A percentile compares a stretch with the other conserved stretches of the same genome.
These are phyloP conservation scores for Boloria euphrosyne DNA, from an alignment of 2,888 invertebrate genomes.

Conservation along the genomic window DNA sequence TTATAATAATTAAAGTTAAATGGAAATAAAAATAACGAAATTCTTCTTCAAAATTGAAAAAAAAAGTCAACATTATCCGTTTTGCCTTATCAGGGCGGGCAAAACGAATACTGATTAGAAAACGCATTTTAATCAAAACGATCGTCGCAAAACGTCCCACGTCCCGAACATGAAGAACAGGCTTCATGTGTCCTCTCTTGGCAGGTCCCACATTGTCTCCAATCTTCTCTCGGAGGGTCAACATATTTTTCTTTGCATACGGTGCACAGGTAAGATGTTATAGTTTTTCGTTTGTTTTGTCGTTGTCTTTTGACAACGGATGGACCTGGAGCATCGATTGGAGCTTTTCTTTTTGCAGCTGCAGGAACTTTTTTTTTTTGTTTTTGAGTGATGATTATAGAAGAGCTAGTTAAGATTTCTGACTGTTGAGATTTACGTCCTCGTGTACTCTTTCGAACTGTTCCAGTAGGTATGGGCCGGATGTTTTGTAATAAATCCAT, in stretches of 20 bases:
- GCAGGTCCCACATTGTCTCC: not conserved
- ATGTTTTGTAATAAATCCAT: no score
- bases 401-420: no score
- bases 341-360: no score
- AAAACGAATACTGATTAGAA: conserved; percentile 10
- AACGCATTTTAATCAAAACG: conserved; percentile 10
- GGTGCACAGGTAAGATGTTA: not conserved
- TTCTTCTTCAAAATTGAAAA: not conserved
- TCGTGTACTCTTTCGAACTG: no score
- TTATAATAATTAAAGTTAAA: conserved; percentile 3
- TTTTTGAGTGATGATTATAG: no score
- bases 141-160: not conserved
- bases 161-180: conserved; percentile 1
- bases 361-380: no score
- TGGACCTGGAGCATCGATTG: no score
- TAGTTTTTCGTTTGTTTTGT: not conserved
- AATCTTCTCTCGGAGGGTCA: not conserved
- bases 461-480: no score
- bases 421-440: no score
- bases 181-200: not conserved
- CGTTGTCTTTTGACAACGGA: not conserved
- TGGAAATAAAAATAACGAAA: conserved; percentile 8
- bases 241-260: not conserved
- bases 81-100: conserved; percentile 10
- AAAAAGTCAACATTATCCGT: conserved; percentile 12